Evolutionary conservation across 2,888 invertebrate species (phyloP), one percentile per base, ranked within the genome.

Genomic region (Allygus modestus): DNA sequence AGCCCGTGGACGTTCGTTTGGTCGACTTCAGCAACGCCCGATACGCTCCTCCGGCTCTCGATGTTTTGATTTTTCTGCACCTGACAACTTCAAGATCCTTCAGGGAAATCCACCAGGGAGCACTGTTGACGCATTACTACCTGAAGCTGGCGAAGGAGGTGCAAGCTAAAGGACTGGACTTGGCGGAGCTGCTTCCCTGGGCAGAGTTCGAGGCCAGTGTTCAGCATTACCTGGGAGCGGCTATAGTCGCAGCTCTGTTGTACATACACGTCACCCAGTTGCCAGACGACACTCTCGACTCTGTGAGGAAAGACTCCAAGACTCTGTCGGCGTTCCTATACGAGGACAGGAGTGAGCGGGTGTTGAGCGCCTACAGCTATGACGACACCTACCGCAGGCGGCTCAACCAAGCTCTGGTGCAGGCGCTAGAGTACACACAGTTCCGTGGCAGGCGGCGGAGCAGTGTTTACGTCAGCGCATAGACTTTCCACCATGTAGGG

Each of bases 381-480:
- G 83, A 83, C 54, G 83, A 83, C 51, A 51, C 41, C 5, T 83
- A 83, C 41, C 75, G 83, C 41, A 31, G 54, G 4, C 73, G 83
- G 11, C 61, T 83, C 58, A 75, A 54, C 20, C 83, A 83, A 28
- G 83, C 75, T 2, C 28, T 83, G n/a, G 61, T 83, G n/a, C 83
- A 83, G 33, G 75, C 75, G 7, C 75, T 83, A 51, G 86, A 86
- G 41, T 71, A 82, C 84, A 85, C 84, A 69, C 85, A 82, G 81
- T 84, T 86, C 73, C 83, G 84, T 79, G 84, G 81, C 81, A 69
- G 85, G 71, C 84, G 85, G 77, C 84, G 85, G 54, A 84, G 85
- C 79, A 84, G 84, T 84, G 84, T 58, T 26, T 79, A 84, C 79
- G 77, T 84, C 82, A 84, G 82, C 79, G 33, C 31, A 2, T 79